These are phyloP conservation scores for Cordilura impudica DNA, from an alignment of 2,888 invertebrate species.

Conservation along the genomic window DNA sequence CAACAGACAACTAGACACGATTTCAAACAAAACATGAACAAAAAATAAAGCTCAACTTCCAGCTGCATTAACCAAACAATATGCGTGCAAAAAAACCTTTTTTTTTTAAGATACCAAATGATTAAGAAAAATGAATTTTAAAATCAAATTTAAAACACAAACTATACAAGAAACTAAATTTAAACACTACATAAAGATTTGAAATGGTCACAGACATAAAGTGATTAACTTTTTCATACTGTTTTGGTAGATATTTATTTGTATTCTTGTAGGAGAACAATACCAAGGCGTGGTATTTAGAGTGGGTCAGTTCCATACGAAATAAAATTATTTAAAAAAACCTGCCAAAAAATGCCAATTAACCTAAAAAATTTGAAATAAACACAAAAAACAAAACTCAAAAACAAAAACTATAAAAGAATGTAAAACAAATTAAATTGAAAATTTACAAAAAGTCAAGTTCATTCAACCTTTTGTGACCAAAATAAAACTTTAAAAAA, in stretches of 20 bases:
- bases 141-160: constrained; percentile 36
- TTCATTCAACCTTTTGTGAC: constrained; percentile 53
- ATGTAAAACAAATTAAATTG: constrained; percentile 52
- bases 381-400: constrained; percentile 34
- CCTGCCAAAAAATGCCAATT: constrained; percentile 66
- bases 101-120: constrained; percentile 26
- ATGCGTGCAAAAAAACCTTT: constrained; percentile 66
- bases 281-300: constrained; percentile 54
- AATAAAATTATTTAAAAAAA: constrained; percentile 41
- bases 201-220: constrained; percentile 55
- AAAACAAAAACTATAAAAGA: constrained; percentile 25
- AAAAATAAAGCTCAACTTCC: constrained; percentile 34
- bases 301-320: constrained; percentile 46
- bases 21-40: constrained; percentile 32
- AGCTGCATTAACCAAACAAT: constrained; percentile 64
- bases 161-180: constrained; percentile 44
- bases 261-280: constrained; percentile 50
- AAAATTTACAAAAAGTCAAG: constrained; percentile 53
- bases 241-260: constrained; percentile 25
- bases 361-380: constrained; percentile 63
- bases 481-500: not conserved
- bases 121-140: constrained; percentile 42
- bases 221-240: constrained; percentile 44
- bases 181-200: constrained; percentile 55
- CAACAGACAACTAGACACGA: constrained; percentile 50